Percentiles rank a stretch among this genome's conserved stretches.
Conservation (phyloP, 1,140 invertebrate species). For the Rhynchophorus ferrugineus region DNA sequence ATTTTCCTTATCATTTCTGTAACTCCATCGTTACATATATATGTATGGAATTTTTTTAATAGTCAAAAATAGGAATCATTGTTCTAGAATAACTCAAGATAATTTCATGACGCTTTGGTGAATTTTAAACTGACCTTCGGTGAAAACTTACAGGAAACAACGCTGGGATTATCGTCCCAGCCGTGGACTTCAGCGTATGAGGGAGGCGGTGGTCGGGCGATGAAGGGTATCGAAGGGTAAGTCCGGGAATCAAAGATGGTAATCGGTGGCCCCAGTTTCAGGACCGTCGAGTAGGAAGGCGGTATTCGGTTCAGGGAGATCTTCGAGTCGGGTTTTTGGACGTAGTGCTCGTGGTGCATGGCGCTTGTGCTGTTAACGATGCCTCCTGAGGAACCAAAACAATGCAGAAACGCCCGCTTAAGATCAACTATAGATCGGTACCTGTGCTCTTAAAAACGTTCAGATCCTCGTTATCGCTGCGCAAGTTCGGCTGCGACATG, state of each 20-base stretch:
- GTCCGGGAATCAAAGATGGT: conserved; percentile 8
- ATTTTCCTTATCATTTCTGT: too few species aligned
- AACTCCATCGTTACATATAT: too few species aligned
- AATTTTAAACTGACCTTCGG: too few species aligned
- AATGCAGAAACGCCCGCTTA: too few species aligned
- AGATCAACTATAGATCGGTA: too few species aligned
- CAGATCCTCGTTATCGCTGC: not conserved
- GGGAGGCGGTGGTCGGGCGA: conserved; percentile 31
- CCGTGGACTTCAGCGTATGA: conserved; percentile 31
- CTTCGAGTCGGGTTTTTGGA: not conserved
- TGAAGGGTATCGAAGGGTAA: conserved; percentile 19
- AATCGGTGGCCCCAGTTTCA: conserved; percentile 24
- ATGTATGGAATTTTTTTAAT: too few species aligned
- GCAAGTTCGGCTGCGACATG: not conserved
- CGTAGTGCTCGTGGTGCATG: conserved; percentile 12
- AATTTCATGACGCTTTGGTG: too few species aligned
- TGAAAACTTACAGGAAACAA: conserved; percentile 21
- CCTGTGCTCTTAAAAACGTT: not conserved
- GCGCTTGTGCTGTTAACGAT: conserved; percentile 15
- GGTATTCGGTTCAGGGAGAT: conserved; percentile 17
- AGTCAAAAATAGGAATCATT: too few species aligned
- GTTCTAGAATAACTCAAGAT: too few species aligned
- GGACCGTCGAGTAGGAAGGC: conserved; percentile 33
- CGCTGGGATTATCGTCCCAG: conserved; percentile 21
- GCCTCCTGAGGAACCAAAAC: too few species aligned